phyloP scores from a whole-genome alignment of 2,797 vertebrate genomes.

The Silurus aristotelis region DNA sequence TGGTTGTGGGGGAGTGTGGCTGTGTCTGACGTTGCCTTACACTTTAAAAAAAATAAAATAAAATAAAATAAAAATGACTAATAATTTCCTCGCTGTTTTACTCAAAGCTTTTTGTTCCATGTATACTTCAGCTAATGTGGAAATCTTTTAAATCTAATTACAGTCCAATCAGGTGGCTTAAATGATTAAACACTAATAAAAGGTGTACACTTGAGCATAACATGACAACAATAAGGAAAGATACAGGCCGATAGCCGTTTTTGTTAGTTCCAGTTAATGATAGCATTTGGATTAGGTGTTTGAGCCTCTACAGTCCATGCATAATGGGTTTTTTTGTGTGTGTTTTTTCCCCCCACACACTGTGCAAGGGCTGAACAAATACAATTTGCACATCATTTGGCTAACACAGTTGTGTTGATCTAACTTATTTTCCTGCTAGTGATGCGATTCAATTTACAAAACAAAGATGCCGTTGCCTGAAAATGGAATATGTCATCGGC shows the following conservation, averaged over 20 bases:
- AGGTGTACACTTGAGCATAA: not conserved
- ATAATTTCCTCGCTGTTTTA: not conserved
- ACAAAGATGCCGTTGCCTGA: slow-evolving; percentile 42
- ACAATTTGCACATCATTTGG: slow-evolving; percentile 55
- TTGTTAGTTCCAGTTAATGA: not conserved
- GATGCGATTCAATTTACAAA: slow-evolving; percentile 47
- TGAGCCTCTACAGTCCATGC: not conserved
- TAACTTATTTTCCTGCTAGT: slow-evolving; percentile 45
- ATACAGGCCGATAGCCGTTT: not conserved
- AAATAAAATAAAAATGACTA: too few species aligned
- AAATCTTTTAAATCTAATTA: not conserved
- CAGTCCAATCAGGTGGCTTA: not conserved
- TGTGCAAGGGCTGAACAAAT: slow-evolving; percentile 45
- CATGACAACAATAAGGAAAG: not conserved
- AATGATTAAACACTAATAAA: too few species aligned
- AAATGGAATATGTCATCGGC: slow-evolving; percentile 49
- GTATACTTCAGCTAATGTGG: not conserved
- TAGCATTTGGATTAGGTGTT: not conserved
- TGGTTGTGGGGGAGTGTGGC: not conserved
- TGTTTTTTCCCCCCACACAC: not conserved
- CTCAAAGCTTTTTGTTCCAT: not conserved
- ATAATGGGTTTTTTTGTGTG: slow-evolving; percentile 5
- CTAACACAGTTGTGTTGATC: slow-evolving; percentile 46
- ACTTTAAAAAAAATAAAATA: too few species aligned
- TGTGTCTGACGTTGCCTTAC: not conserved